phyloP scores from a whole-genome alignment of 1,140 invertebrate species.

The Trypoxylus dichotomus region DNA sequence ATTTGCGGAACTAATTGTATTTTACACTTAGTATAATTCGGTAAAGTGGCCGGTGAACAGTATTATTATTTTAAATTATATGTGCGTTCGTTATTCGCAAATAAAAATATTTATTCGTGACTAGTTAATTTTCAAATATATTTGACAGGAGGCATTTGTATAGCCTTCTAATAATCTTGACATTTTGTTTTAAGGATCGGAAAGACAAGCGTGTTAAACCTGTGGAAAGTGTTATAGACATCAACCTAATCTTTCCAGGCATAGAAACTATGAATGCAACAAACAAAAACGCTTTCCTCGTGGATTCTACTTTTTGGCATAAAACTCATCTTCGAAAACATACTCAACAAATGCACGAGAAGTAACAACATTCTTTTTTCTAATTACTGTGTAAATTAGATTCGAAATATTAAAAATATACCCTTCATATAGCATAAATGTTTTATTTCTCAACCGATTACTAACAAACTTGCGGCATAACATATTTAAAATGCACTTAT shows the following conservation, averaged over 20 bases:
- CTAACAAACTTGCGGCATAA: background rate
- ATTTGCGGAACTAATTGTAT: no score
- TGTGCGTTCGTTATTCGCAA: no score
- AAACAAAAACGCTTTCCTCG: no score
- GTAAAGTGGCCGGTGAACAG: no score
- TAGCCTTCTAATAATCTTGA: background rate
- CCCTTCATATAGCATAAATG: background rate
- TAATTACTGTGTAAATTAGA: background rate
- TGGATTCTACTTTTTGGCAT: no score
- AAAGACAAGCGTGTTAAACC: slow-evolving; percentile 51
- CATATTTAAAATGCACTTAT: background rate
- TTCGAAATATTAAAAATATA: background rate
- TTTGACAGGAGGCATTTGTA: no score
- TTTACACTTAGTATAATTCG: no score
- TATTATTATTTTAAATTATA: no score
- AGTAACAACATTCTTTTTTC: background rate
- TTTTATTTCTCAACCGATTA: background rate
- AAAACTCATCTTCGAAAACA: background rate
- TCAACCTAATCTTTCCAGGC: slow-evolving; percentile 53
- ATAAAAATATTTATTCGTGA: no score
- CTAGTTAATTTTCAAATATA: no score
- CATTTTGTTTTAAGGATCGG: slow-evolving; percentile 37
- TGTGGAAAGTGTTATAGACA: slow-evolving; percentile 53
- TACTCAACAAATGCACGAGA: background rate
- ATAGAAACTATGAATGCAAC: slow-evolving; percentile 53